Evolutionary conservation across 2,113 vertebrate genomes (phyloP).

Genomic region (Antechinus flavipes): DNA sequence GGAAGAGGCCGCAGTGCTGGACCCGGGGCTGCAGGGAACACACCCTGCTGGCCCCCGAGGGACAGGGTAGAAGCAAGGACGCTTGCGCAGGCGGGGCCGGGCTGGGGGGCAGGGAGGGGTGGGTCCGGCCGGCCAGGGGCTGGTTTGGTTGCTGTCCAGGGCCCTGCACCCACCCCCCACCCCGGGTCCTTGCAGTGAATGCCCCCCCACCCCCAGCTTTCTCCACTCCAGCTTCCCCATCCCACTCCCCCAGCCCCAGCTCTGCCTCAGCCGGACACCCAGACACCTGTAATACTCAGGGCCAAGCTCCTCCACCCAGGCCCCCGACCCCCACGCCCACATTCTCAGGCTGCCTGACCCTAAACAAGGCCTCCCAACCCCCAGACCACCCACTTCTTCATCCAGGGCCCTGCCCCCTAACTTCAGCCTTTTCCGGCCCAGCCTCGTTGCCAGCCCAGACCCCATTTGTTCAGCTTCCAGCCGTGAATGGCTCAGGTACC

Average conservation of each 20-base stretch:
- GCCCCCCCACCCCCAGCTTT: background rate
- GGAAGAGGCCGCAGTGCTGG: background rate
- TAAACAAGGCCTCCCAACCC: background rate
- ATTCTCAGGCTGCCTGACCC: background rate
- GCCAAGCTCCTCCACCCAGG: constrained; percentile 32
- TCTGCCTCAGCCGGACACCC: constrained; percentile 19
- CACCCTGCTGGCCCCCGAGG: constrained; percentile 1
- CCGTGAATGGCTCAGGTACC: background rate
- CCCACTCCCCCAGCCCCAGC: constrained; percentile 63
- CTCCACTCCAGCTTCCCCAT: background rate
- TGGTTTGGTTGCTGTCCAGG: background rate
- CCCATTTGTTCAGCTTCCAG: background rate
- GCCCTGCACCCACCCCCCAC: background rate
- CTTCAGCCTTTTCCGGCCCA: background rate
- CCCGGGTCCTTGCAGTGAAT: background rate
- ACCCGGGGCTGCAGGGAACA: constrained; percentile 2
- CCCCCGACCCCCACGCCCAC: constrained; percentile 60
- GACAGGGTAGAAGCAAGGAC: background rate
- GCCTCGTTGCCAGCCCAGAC: background rate
- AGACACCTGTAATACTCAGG: constrained; percentile 45
- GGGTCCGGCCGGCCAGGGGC: background rate
- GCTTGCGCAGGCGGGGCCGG: background rate
- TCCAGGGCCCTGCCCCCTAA: background rate
- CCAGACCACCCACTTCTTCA: background rate
- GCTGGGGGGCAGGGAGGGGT: background rate